These are phyloP conservation scores for Portevinia maculata DNA, from an alignment of 2,888 invertebrate genomes.

Conservation along the genomic window DNA sequence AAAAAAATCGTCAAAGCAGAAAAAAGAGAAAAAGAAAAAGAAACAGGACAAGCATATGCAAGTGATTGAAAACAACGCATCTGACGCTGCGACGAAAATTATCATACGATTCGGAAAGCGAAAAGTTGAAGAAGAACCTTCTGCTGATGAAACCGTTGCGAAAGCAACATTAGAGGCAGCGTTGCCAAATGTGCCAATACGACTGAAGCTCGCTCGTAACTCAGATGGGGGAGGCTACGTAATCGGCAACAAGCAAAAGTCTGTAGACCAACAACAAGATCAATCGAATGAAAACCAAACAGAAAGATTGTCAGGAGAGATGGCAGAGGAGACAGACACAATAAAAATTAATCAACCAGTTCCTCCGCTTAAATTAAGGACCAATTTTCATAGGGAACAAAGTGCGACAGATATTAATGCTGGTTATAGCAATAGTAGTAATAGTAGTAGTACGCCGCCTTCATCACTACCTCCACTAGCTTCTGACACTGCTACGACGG, in stretches of 20 bases:
- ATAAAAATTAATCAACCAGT: conserved; percentile 64
- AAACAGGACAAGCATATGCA: conserved; percentile 83
- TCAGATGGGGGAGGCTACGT: conserved; percentile 88
- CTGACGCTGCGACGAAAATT: conserved; percentile 86
- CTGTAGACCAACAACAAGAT: conserved; percentile 18
- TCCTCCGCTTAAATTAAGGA: conserved; percentile 73
- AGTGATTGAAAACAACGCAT: conserved; percentile 83
- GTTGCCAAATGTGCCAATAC: conserved; percentile 88
- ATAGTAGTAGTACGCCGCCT: conserved; percentile 57
- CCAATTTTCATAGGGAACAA: conserved; percentile 69
- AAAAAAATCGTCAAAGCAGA: conserved; percentile 80
- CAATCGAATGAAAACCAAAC: conserved; percentile 19
- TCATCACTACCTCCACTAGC: conserved; percentile 57
- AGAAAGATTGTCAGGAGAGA: conserved; percentile 43
- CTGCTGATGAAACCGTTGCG: conserved; percentile 17
- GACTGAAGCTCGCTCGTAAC: conserved; percentile 92
- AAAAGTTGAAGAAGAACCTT: conserved; percentile 79
- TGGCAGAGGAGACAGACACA: conserved; percentile 25
- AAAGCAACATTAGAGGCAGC: conserved; percentile 33
- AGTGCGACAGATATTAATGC: conserved; percentile 62
- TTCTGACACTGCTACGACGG: conserved; percentile 90
- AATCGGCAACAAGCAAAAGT: conserved; percentile 78
- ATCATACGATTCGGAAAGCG: conserved; percentile 87
- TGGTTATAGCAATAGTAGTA: conserved; percentile 64
- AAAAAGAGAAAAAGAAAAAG: conserved; percentile 84